These are phyloP conservation scores for Ianthella basta DNA, from an alignment of 37 sponge, comb jelly and placozoan genomes.

Conservation along the genomic window DNA sequence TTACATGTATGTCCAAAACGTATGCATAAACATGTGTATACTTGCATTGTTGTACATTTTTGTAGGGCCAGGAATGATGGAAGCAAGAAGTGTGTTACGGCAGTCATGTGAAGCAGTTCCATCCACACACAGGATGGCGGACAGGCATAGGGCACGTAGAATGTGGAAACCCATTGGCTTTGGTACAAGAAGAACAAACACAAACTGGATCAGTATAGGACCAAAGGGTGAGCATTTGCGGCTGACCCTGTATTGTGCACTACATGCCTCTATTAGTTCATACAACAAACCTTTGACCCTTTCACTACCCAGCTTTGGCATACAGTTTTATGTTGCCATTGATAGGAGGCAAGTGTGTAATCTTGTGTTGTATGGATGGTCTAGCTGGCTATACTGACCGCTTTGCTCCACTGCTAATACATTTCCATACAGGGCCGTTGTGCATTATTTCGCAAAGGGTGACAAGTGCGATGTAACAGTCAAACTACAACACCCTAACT, in stretches of 20 bases:
- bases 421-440: constrained; percentile 57
- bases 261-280: no score
- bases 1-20: no score
- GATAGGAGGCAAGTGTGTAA: no score
- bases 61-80: constrained; percentile 69
- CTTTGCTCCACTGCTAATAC: not conserved
- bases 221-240: constrained; percentile 23
- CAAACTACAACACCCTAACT: no score
- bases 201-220: not conserved
- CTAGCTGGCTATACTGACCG: not conserved
- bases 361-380: not conserved
- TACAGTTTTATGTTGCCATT: no score
- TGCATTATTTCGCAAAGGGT: constrained; percentile 66
- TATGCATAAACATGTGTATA: no score
- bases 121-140: constrained; percentile 2
- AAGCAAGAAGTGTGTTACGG: constrained; percentile 74
- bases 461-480: constrained; percentile 81
- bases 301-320: no score
- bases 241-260: no score
- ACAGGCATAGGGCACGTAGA: constrained; percentile 64
- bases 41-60: not conserved
- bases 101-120: constrained; percentile 66
- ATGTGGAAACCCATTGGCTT: constrained; percentile 44
- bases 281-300: no score
- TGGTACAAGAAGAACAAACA: constrained; percentile 66